These are phyloP conservation scores for Antheraea assamensis DNA, from an alignment of 2,888 invertebrate species.

Conservation along the genomic window DNA sequence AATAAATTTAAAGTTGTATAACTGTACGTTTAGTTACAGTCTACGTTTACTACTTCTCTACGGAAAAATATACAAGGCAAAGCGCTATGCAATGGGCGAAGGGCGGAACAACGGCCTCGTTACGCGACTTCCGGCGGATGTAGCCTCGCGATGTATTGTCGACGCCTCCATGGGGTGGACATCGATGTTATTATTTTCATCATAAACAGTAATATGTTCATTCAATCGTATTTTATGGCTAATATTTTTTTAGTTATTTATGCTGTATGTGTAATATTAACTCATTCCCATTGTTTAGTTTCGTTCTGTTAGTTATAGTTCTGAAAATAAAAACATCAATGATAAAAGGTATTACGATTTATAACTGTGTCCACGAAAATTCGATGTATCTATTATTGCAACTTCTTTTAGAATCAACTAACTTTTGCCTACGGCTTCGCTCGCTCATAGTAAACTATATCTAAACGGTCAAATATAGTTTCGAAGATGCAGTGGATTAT, in stretches of 20 bases:
- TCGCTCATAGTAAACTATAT: too few species aligned
- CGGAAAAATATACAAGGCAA: slow-evolving; percentile 40
- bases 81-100: slow-evolving; percentile 33
- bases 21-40: not conserved
- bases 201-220: slow-evolving; percentile 63
- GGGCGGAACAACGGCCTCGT: slow-evolving; percentile 77
- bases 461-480: too few species aligned
- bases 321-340: not conserved
- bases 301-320: not conserved
- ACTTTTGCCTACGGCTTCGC: too few species aligned
- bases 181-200: slow-evolving; percentile 68
- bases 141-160: slow-evolving; percentile 77
- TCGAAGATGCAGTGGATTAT: too few species aligned
- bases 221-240: slow-evolving; percentile 20
- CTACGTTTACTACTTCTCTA: slow-evolving; percentile 12
- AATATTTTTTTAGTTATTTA: not conserved
- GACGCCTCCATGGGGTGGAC: slow-evolving; percentile 70
- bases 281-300: not conserved
- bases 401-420: not conserved
- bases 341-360: not conserved
- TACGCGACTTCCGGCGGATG: slow-evolving; percentile 78
- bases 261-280: not conserved
- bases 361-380: not conserved
- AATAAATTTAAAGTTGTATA: not conserved
- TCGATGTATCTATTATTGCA: not conserved